Evolutionary conservation across 2,888 invertebrate species (phyloP).

Genomic region (Maniola hyperantus): DNA sequence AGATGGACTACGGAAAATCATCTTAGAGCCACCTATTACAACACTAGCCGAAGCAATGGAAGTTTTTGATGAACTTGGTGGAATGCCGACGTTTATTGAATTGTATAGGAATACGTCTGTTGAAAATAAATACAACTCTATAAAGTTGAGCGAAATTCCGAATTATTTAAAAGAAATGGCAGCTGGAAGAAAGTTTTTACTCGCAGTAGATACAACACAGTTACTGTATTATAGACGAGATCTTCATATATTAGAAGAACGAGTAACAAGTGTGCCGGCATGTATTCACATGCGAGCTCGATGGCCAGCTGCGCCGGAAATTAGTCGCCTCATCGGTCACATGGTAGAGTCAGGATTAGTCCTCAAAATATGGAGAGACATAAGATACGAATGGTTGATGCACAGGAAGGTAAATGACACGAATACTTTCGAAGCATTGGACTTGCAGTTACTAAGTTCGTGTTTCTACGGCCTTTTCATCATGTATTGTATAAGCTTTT

Average conservation of each 20-base stretch:
- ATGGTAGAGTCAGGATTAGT: conserved; percentile 52
- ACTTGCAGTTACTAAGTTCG: conserved; percentile 48
- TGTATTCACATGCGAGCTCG: conserved; percentile 57
- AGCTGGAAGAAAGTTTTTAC: conserved; percentile 52
- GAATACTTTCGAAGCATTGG: conserved; percentile 42
- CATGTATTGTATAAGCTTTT: conserved; percentile 47
- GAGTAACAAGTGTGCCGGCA: conserved; percentile 45
- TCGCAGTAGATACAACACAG: conserved; percentile 46
- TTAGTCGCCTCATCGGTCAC: conserved; percentile 44
- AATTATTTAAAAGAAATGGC: conserved; percentile 46
- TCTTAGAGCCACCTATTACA: conserved; percentile 52
- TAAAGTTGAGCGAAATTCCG: conserved; percentile 42
- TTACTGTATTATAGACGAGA: conserved; percentile 39
- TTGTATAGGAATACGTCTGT: conserved; percentile 49
- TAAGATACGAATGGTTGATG: conserved; percentile 14
- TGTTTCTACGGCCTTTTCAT: conserved; percentile 54
- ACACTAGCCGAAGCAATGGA: conserved; percentile 51
- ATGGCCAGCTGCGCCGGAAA: conserved; percentile 54
- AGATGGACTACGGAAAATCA: conserved; percentile 49
- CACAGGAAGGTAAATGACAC: conserved; percentile 5
- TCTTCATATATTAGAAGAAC: conserved; percentile 52
- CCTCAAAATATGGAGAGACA: conserved; percentile 22
- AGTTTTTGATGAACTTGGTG: conserved; percentile 53
- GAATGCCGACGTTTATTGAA: conserved; percentile 43
- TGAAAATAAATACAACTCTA: conserved; percentile 42